Percentiles rank a stretch among this genome's conserved stretches.
phyloP scores from a whole-genome alignment of 2,113 vertebrate genomes.

The Oxyura jamaicensis region DNA sequence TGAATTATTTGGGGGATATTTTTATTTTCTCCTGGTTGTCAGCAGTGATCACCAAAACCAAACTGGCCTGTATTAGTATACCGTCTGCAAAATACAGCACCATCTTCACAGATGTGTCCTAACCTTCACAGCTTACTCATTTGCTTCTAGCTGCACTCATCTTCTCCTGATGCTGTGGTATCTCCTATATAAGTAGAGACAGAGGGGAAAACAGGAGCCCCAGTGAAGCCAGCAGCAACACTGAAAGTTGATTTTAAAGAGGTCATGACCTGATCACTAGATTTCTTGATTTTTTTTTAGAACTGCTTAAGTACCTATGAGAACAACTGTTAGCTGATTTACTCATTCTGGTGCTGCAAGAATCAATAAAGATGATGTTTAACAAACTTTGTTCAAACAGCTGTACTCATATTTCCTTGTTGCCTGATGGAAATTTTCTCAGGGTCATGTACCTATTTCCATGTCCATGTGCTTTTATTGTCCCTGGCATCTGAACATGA shows the following conservation, averaged over 20 bases:
- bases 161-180: not conserved
- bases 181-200: not conserved
- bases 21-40: not conserved
- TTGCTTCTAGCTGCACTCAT: not conserved
- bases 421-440: not conserved
- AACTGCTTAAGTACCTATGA: fast-evolving
- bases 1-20: not conserved
- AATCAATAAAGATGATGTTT: not conserved
- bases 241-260: not conserved
- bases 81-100: not conserved
- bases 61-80: not conserved
- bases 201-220: not conserved
- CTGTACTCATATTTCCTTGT: not conserved
- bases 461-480: not conserved
- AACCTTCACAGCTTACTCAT: not conserved
- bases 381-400: not conserved
- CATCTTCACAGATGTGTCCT: not conserved
- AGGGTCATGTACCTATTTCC: not conserved
- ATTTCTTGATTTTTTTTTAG: not conserved
- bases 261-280: not conserved
- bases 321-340: not conserved
- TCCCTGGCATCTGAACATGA: not conserved
- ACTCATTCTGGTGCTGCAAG: not conserved
- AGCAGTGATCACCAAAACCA: not conserved
- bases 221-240: not conserved